Percentiles rank a stretch among this genome's conserved stretches.
These are phyloP conservation scores for Aplysina aerophoba DNA, from an alignment of 37 sponge, comb jelly and placozoan species.

Conservation along the genomic window DNA sequence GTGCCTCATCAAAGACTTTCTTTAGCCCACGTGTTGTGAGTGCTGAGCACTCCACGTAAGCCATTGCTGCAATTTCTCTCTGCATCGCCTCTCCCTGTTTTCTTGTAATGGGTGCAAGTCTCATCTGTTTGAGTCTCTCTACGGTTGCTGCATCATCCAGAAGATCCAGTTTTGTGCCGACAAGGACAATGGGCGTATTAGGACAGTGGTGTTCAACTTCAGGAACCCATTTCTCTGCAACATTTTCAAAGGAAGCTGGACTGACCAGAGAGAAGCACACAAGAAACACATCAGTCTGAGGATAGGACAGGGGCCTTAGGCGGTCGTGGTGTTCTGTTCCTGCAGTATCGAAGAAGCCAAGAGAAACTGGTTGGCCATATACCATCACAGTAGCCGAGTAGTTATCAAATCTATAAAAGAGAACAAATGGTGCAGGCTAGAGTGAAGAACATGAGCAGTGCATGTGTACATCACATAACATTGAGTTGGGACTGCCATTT, in stretches of 20 bases:
- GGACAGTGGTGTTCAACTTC: slow-evolving; percentile 88
- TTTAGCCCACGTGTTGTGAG: slow-evolving; percentile 88
- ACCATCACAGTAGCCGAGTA: slow-evolving; percentile 93
- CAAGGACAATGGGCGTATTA: slow-evolving; percentile 82
- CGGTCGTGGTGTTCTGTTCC: slow-evolving; percentile 93
- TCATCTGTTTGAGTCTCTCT: slow-evolving; percentile 62
- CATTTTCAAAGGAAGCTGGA: slow-evolving; percentile 79
- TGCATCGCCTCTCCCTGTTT: slow-evolving; percentile 79
- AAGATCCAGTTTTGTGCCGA: slow-evolving; percentile 88
- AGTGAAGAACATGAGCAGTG: too few species aligned
- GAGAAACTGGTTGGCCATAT: slow-evolving; percentile 74
- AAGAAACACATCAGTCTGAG: slow-evolving; percentile 89
- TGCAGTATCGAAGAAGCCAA: slow-evolving; percentile 94
- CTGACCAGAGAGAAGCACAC: slow-evolving; percentile 86
- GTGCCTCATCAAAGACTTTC: slow-evolving; percentile 90
- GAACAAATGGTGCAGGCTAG: too few species aligned
- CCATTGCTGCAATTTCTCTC: slow-evolving; percentile 72
- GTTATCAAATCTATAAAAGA: slow-evolving; percentile 82
- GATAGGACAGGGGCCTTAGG: slow-evolving; percentile 88
- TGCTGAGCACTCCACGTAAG: slow-evolving; percentile 88
- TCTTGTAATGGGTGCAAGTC: slow-evolving; percentile 50
- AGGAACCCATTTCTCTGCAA: slow-evolving; percentile 85
- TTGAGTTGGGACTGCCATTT: too few species aligned
- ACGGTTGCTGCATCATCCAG: slow-evolving; percentile 70
- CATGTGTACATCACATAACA: too few species aligned